Evolutionary conservation across 2,888 invertebrate genomes (phyloP), one percentile per base, ranked within the genome.

Genomic region (Drosophila mettleri): DNA sequence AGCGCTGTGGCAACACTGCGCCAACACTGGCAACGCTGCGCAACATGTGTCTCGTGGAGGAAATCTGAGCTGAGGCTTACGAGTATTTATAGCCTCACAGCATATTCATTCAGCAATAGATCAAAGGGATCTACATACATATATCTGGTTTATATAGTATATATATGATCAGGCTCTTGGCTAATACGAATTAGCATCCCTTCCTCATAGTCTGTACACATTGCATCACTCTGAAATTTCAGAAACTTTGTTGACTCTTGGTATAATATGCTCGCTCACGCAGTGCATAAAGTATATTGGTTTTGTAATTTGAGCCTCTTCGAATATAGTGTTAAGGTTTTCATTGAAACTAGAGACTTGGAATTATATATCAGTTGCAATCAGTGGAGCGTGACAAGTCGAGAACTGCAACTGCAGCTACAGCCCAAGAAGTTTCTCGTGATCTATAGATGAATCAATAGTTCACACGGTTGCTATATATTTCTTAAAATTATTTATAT

Each of bases 1-100:
- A 31, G 16, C 20, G 20, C 34, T 73, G 73, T 39, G 58, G 67
- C 41, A 72, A 69, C 48, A 10, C 48, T 33, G 33, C 2, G 33
- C 2, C 43, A 24, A 12, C 45, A 2, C 14, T 34, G 34, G 14
- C 34, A 29, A 24, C 9, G 45, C 41, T n/a, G 43, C 49, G 36
- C 3, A 14, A 46, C 48, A 41, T 43, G 55, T 57, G 66, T 18
- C 45, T 14, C 39, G 54, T 41, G 31, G 34, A 45, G 34, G 9
- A 14, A n/a, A n/a, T 16, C n/a, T n/a, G 9, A n/a, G n/a, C 1
- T 5, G 14, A 2, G 1, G 0, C n/a, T 2, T 24, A 22, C n/a
- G n/a, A n/a, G n/a, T n/a, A n/a, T n/a, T n/a, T n/a, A n/a, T 24
- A n/a, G 8, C 16, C n/a, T 16, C 1, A 38, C 1, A 18, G 20